Conservation (phyloP, 2,888 invertebrate species). For the Leucoptera coffeella region DNA sequence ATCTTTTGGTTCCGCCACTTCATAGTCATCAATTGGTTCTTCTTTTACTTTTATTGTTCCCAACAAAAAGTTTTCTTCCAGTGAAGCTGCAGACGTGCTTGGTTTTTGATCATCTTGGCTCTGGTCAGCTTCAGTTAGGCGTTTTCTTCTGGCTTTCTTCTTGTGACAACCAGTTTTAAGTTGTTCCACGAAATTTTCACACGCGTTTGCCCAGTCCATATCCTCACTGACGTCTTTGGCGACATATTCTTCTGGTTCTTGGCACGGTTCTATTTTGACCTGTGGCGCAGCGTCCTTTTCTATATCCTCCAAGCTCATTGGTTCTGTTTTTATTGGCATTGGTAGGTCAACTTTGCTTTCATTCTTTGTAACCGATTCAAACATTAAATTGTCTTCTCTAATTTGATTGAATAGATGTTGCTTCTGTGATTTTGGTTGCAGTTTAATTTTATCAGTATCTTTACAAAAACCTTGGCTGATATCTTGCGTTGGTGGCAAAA, state of each 20-base stretch:
- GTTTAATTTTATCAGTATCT: constrained; percentile 18
- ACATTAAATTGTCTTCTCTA: constrained; percentile 29
- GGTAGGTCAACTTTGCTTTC: constrained; percentile 48
- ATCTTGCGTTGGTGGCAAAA: constrained; percentile 20
- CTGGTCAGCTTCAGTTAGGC: constrained; percentile 7
- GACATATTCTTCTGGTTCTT: constrained; percentile 7
- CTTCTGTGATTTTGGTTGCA: constrained; percentile 34
- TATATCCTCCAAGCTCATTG: constrained; percentile 60
- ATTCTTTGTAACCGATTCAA: constrained; percentile 55
- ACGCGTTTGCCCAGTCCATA: constrained; percentile 61
- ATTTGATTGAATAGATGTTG: constrained; percentile 44
- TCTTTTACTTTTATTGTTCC: neutral
- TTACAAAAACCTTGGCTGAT: constrained; percentile 10
- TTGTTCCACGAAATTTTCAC: constrained; percentile 75
- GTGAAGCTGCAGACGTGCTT: neutral
- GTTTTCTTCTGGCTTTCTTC: constrained; percentile 51
- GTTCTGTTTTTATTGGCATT: constrained; percentile 62
- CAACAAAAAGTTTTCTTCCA: neutral
- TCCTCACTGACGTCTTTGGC: constrained; percentile 30
- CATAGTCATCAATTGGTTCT: neutral
- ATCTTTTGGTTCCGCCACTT: constrained; percentile 22
- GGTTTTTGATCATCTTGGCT: neutral
- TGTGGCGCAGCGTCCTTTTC: constrained; percentile 52
- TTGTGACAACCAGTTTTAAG: constrained; percentile 55
- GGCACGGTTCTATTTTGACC: constrained; percentile 21